Percentiles rank a stretch among this genome's conserved stretches.
Conservation (phyloP, 2,113 vertebrate species). For the Morone chrysops region DNA sequence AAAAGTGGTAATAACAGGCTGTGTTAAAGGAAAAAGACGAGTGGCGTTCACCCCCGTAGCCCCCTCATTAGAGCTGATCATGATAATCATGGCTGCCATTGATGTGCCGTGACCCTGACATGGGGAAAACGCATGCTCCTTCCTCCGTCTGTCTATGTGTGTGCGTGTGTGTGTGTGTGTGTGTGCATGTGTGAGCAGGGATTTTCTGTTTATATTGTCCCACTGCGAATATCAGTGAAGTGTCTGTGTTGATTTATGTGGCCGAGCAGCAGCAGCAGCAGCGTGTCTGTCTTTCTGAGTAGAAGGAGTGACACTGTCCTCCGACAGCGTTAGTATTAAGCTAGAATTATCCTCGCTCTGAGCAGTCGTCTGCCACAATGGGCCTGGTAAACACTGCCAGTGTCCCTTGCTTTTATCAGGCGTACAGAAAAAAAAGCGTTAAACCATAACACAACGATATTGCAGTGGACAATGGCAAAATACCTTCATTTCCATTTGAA, state of each 20-base stretch:
- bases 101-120: slow-evolving; percentile 71
- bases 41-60: slow-evolving; percentile 53
- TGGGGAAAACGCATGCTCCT: slow-evolving; percentile 22
- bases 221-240: slow-evolving; percentile 40
- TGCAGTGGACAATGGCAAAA: slow-evolving; percentile 74
- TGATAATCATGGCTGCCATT: slow-evolving; percentile 74
- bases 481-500: slow-evolving; percentile 80
- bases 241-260: slow-evolving; percentile 58
- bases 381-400: slow-evolving; percentile 55
- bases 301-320: slow-evolving; percentile 44
- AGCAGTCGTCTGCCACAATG: slow-evolving; percentile 57
- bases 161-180: not conserved
- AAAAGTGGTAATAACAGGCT: slow-evolving; percentile 73
- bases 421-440: slow-evolving; percentile 41
- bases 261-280: slow-evolving; percentile 29
- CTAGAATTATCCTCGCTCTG: slow-evolving; percentile 68
- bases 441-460: slow-evolving; percentile 68
- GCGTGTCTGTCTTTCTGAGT: slow-evolving; percentile 44
- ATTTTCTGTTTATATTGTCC: slow-evolving; percentile 40
- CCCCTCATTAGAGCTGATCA: slow-evolving; percentile 76
- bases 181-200: not conserved
- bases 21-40: slow-evolving; percentile 55
- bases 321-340: slow-evolving; percentile 48
- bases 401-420: slow-evolving; percentile 67
- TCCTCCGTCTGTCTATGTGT: slow-evolving; percentile 10